These are phyloP conservation scores for Coracopsis vasa DNA, from an alignment of 2,113 vertebrate species.

Conservation along the genomic window DNA sequence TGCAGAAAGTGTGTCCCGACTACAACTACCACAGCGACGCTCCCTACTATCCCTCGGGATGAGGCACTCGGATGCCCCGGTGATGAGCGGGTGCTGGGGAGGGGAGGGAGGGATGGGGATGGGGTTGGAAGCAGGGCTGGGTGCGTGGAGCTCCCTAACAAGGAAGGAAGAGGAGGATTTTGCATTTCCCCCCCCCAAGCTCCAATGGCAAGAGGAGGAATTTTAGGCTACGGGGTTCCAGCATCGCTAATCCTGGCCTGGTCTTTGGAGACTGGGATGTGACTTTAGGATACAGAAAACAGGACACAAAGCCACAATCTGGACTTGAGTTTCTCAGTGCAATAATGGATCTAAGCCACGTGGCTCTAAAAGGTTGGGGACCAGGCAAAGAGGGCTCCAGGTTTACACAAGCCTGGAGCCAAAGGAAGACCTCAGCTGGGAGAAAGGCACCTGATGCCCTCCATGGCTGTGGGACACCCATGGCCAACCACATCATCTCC, in stretches of 20 bases:
- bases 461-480: fast-evolving
- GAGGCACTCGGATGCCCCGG: neutral
- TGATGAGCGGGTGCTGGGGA: neutral
- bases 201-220: neutral
- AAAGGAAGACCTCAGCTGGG: neutral
- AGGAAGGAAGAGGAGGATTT: neutral
- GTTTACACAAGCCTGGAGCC: neutral
- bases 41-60: slow-evolving; percentile 93
- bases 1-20: slow-evolving; percentile 97
- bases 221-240: neutral
- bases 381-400: neutral
- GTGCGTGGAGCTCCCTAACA: neutral
- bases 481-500: neutral
- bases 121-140: neutral
- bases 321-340: neutral
- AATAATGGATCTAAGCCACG: neutral
- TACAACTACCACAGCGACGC: slow-evolving; percentile 92
- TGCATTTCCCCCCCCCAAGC: neutral
- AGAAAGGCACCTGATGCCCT: neutral
- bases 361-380: neutral
- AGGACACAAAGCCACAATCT: neutral
- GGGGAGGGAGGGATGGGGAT: neutral
- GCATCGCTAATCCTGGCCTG: neutral
- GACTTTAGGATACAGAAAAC: neutral
- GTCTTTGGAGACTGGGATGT: neutral